Evolutionary conservation across 2,113 vertebrate species (phyloP).

Genomic region (Callorhinus ursinus): DNA sequence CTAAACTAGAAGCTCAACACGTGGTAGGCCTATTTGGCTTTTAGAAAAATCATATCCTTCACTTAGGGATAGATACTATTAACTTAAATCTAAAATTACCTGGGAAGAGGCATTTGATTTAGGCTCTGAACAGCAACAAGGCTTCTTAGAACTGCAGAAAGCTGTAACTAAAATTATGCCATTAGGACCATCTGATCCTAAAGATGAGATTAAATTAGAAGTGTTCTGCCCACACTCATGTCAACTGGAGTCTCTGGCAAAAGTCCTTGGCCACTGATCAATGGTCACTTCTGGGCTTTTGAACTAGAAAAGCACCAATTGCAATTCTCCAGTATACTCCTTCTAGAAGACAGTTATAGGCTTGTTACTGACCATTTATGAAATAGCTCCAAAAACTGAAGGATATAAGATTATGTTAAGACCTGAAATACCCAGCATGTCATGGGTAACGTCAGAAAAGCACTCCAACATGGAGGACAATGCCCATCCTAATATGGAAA

Average conservation of each 20-base stretch:
- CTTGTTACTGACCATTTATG: not conserved
- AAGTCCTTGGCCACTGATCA: not conserved
- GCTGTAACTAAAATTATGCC: not conserved
- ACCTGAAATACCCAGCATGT: not conserved
- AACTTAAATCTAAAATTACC: not conserved
- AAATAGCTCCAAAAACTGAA: not conserved
- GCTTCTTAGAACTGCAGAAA: not conserved
- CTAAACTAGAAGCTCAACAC: not conserved
- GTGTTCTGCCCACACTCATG: not conserved
- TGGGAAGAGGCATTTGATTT: not conserved
- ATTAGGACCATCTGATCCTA: not conserved
- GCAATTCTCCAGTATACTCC: not conserved
- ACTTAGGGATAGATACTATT: not conserved
- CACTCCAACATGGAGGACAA: not conserved
- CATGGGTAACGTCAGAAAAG: not conserved
- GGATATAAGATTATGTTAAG: not conserved
- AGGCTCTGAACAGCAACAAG: not conserved
- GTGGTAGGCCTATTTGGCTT: not conserved
- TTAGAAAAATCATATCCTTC: not conserved
- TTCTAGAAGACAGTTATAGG: not conserved
- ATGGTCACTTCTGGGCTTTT: not conserved
- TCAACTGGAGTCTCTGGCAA: not conserved
- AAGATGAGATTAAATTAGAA: not conserved
- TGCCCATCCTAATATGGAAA: not conserved
- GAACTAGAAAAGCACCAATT: not conserved